Evolutionary conservation across 1,140 invertebrate species (phyloP).

Genomic region (Nilaparvata lugens): DNA sequence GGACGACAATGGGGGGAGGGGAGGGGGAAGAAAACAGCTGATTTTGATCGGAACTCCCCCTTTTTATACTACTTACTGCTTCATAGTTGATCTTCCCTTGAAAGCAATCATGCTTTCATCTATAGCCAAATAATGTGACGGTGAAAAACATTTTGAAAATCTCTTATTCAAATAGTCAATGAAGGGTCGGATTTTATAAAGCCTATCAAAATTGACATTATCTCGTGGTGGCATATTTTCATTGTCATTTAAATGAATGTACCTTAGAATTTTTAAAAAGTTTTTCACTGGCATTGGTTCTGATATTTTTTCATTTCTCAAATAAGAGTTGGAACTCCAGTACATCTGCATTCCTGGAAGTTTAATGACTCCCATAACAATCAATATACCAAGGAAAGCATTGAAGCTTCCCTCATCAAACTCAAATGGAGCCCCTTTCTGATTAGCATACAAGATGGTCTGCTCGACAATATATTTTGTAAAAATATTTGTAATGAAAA

Average conservation of each 20-base stretch:
- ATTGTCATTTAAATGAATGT: constrained; percentile 10
- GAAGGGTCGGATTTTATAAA: constrained; percentile 23
- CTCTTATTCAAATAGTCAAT: constrained; percentile 7
- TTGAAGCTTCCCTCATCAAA: too few relatives aligned
- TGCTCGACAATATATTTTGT: too few relatives aligned
- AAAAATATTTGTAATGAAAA: too few relatives aligned
- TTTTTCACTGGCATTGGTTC: not conserved
- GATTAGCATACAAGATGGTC: too few relatives aligned
- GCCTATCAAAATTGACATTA: constrained; percentile 17
- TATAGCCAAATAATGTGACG: constrained; percentile 11
- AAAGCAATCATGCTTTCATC: constrained; percentile 31
- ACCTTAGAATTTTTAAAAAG: constrained; percentile 1
- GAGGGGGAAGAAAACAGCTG: too few relatives aligned
- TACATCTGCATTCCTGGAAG: not conserved
- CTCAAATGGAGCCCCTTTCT: too few relatives aligned
- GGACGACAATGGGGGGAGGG: too few relatives aligned
- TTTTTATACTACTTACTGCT: too few relatives aligned
- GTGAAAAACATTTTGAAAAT: constrained; percentile 4
- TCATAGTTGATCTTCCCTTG: constrained; percentile 27
- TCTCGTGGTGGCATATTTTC: constrained; percentile 2
- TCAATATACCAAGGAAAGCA: not conserved
- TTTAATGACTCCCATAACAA: constrained; percentile 6
- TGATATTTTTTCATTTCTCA: not conserved
- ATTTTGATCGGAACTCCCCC: too few relatives aligned
- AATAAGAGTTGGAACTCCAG: not conserved